Base-by-base conservation (phyloP, 2,888 invertebrate species). In the Brachypterus glaber region DNA sequence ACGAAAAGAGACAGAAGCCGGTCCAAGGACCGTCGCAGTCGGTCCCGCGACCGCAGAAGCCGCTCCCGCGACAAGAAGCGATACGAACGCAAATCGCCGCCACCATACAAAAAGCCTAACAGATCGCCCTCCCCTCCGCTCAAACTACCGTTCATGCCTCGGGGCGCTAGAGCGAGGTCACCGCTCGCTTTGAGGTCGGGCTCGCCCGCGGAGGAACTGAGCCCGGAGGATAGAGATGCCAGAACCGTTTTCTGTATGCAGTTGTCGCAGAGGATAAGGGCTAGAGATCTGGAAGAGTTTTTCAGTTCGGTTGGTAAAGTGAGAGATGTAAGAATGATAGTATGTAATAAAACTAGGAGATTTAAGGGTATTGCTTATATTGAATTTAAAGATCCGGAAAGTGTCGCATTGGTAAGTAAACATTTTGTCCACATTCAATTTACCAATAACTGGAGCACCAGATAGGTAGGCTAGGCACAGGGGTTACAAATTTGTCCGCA, bases 351-450 rank as follows among this genome's bases (percentile, higher is more conserved):
- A 68, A 99, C 98, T 0, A 79, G 97, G 58, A 73, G 97, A 49
- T 97, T 97, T 58, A 99, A 99, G 69, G 98, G 98, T 30, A 97
- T 99, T 54, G 91, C 97, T n/a, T 99, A 99, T 61, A 92, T 99
- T 42, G 98, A 99, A 69, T 99, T 98, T 63, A 86, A 87, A 66
- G 96, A 97, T 70, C 88, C 93, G 1, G 96, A 96, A 69, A 92
- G 95, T 45, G 97, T 98, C 5, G 86, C 95, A 41, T 70, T 96
- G 71, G 88, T 88, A 67, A 76, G 77, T 68, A 38, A n/a, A n/a
- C n/a, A n/a, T n/a, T n/a, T n/a, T n/a, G n/a, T n/a, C n/a, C n/a
- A n/a, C n/a, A n/a, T n/a, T n/a, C n/a, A n/a, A n/a, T n/a, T n/a
- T n/a, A n/a, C n/a, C n/a, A n/a, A n/a, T n/a, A n/a, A n/a, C n/a